A percentile compares a stretch with the other conserved stretches of the same genome.
Evolutionary conservation across 2,113 vertebrate species (phyloP).

Genomic region (Paraplagusia blochii): DNA sequence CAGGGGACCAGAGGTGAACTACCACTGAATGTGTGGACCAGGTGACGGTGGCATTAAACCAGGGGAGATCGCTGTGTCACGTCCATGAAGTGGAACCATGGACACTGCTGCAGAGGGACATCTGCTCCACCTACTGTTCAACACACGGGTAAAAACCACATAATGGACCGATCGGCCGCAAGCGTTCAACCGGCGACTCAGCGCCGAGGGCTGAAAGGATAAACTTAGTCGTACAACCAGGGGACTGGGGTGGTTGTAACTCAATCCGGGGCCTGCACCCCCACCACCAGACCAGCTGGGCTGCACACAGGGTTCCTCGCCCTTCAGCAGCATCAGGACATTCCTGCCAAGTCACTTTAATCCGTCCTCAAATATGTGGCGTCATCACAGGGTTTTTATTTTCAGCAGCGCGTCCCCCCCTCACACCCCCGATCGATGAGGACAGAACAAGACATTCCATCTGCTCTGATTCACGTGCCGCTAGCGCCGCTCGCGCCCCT

Average conservation of each 20-base stretch:
- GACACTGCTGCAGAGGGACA: background rate
- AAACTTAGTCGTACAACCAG: background rate
- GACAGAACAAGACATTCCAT: too few species aligned
- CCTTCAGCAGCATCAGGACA: background rate
- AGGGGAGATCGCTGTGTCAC: conserved; percentile 3
- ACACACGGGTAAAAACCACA: conserved; percentile 1
- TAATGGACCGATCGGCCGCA: background rate
- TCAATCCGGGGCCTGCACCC: conserved; percentile 21
- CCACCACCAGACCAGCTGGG: background rate
- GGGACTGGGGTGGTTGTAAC: conserved; percentile 31
- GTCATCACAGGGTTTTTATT: background rate
- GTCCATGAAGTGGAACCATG: conserved; percentile 3
- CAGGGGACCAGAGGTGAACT: background rate
- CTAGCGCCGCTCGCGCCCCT: background rate
- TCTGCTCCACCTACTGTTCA: background rate
- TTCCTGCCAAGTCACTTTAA: conserved; percentile 7
- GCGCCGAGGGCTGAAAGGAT: conserved; percentile 1
- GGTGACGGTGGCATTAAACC: background rate
- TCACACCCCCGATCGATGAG: too few species aligned
- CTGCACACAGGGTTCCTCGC: background rate
- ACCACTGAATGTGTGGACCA: background rate
- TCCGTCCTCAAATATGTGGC: background rate
- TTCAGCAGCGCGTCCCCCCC: too few species aligned
- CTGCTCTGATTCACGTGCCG: too few species aligned
- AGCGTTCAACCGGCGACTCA: conserved; percentile 13